These are phyloP conservation scores for Pristionchus entomophagus DNA, from an alignment of 2,888 invertebrate species.

Conservation along the genomic window DNA sequence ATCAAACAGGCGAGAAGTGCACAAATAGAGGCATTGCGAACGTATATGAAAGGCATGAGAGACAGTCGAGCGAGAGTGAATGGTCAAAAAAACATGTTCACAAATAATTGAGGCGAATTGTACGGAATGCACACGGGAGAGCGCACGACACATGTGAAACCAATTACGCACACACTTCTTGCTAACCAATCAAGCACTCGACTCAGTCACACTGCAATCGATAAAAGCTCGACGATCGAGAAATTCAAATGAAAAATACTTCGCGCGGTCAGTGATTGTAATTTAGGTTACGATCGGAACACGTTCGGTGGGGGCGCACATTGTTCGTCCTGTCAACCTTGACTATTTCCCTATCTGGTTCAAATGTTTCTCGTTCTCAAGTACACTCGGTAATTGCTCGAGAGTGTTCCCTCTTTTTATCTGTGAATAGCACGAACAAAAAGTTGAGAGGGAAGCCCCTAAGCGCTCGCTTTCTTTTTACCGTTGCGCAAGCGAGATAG, in stretches of 20 bases:
- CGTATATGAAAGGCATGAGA: slow-evolving; percentile 32
- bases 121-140: background rate
- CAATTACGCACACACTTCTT: background rate
- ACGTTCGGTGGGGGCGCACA: background rate
- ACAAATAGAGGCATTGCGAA: slow-evolving; percentile 33
- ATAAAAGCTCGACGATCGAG: background rate
- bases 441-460: background rate
- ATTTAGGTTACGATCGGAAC: background rate
- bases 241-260: background rate
- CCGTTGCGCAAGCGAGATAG: slow-evolving; percentile 5
- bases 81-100: slow-evolving; percentile 31
- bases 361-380: slow-evolving; percentile 22
- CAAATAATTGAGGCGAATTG: slow-evolving; percentile 30
- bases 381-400: slow-evolving; percentile 15
- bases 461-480: background rate
- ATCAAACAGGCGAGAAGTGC: slow-evolving; percentile 30
- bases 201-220: background rate
- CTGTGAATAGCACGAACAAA: slow-evolving; percentile 8
- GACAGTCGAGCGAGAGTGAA: slow-evolving; percentile 26
- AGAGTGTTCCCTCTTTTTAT: slow-evolving; percentile 29
- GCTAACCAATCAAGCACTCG: background rate
- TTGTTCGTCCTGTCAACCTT: slow-evolving; percentile 7
- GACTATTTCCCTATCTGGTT: slow-evolving; percentile 25
- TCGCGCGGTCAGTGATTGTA: background rate
- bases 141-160: slow-evolving; percentile 5